phyloP scores from a whole-genome alignment of 64 coral and sea anemone species.

The Stichodactyla mertensii region DNA sequence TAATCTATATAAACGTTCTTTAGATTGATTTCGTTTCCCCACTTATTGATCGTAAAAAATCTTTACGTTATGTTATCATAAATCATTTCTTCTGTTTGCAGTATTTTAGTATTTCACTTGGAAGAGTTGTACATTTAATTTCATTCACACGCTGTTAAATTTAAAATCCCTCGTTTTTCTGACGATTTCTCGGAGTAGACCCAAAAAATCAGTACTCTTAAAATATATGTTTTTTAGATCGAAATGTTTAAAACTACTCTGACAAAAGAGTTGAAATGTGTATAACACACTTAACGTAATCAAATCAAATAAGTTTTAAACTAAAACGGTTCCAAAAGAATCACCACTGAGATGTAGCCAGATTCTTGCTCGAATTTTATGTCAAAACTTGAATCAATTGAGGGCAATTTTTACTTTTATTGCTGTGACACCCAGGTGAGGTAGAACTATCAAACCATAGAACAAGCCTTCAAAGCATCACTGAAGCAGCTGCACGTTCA shows the following conservation, averaged over 20 bases:
- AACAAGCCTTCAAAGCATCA: not conserved
- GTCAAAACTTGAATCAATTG: not conserved
- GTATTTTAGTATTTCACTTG: not conserved
- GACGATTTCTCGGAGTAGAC: not conserved
- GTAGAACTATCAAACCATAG: not conserved
- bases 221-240: not conserved
- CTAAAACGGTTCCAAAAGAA: not conserved
- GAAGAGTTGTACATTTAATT: conserved; percentile 13
- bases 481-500: not conserved
- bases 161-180: not conserved
- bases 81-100: not conserved
- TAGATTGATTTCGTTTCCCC: not conserved
- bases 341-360: not conserved
- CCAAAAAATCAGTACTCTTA: not conserved
- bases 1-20: not conserved
- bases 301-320: too few relatives aligned
- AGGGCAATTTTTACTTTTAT: not conserved
- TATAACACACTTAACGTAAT: too few relatives aligned
- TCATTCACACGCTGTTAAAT: not conserved
- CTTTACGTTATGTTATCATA: conserved; percentile 1
- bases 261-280: not conserved
- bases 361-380: not conserved
- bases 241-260: not conserved
- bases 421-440: not conserved
- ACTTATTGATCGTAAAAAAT: conserved; percentile 13